Evolutionary conservation across 1,140 invertebrate genomes (phyloP).

Genomic region (Drosophila kohkoa): DNA sequence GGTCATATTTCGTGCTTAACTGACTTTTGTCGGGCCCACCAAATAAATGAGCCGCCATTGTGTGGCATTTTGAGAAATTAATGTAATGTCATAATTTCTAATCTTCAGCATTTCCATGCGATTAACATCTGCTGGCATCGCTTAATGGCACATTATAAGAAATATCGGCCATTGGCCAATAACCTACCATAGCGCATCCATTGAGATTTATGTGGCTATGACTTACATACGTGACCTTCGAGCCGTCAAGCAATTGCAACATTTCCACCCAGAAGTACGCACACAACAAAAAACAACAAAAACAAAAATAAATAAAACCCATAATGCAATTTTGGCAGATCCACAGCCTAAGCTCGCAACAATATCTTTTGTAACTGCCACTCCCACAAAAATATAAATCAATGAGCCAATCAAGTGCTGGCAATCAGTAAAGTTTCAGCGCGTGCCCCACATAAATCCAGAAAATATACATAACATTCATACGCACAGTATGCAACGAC

Average conservation of each 20-base stretch:
- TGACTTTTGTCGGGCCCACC: slow-evolving; percentile 55
- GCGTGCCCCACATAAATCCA: slow-evolving; percentile 46
- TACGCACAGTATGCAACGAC: slow-evolving; percentile 26
- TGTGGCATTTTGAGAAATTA: slow-evolving; percentile 67
- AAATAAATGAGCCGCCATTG: slow-evolving; percentile 51
- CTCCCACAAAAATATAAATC: slow-evolving; percentile 51
- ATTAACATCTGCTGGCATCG: slow-evolving; percentile 74
- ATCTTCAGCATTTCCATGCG: slow-evolving; percentile 79
- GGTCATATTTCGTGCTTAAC: slow-evolving; percentile 71
- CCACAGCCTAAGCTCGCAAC: not conserved
- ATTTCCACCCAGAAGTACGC: slow-evolving; percentile 11
- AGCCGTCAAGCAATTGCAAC: slow-evolving; percentile 31
- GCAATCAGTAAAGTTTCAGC: slow-evolving; percentile 49
- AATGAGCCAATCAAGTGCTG: slow-evolving; percentile 63
- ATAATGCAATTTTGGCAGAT: slow-evolving; percentile 47
- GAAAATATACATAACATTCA: slow-evolving; percentile 60
- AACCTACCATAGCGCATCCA: slow-evolving; percentile 21
- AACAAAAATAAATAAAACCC: slow-evolving; percentile 3
- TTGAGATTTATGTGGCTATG: slow-evolving; percentile 57
- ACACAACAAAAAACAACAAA: not conserved
- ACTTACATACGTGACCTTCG: slow-evolving; percentile 52
- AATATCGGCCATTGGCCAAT: slow-evolving; percentile 53
- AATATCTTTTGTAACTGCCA: not conserved
- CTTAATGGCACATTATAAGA: slow-evolving; percentile 67
- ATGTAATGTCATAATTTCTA: slow-evolving; percentile 82